Conservation (phyloP, 1,140 invertebrate species). For the Pogonus chalceus region DNA sequence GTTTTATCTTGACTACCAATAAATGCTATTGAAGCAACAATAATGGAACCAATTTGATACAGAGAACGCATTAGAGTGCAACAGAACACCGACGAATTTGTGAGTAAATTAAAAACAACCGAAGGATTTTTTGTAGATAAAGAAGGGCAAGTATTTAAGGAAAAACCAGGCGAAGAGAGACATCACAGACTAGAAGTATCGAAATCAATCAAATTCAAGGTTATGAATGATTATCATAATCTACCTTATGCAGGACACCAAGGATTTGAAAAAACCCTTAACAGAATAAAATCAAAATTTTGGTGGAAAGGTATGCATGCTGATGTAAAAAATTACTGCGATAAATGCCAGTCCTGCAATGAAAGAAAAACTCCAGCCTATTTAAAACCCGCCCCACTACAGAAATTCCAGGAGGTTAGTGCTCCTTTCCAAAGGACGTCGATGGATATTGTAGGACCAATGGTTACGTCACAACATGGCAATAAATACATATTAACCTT, state of each 20-base stretch:
- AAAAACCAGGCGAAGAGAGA: background rate
- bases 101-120: too few species aligned
- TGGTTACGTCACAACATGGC: background rate
- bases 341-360: conserved; percentile 15
- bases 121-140: background rate
- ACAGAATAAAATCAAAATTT: conserved; percentile 10
- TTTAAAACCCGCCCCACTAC: conserved; percentile 13
- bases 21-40: too few species aligned
- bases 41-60: too few species aligned
- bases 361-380: conserved; percentile 15
- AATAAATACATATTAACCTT: conserved; percentile 16
- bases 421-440: background rate
- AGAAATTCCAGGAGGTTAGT: conserved; percentile 3
- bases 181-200: conserved; percentile 11
- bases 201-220: background rate
- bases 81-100: too few species aligned
- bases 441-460: conserved; percentile 15
- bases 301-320: conserved; percentile 17
- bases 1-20: too few species aligned
- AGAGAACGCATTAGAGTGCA: too few species aligned
- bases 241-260: conserved; percentile 15
- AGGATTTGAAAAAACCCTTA: conserved; percentile 16
- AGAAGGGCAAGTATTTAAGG: background rate
- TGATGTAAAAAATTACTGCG: conserved; percentile 16
- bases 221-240: conserved; percentile 12